Evolutionary conservation across 2,113 vertebrate genomes (phyloP), one percentile per base, ranked within the genome.

Genomic region (Pygoscelis adeliae): DNA sequence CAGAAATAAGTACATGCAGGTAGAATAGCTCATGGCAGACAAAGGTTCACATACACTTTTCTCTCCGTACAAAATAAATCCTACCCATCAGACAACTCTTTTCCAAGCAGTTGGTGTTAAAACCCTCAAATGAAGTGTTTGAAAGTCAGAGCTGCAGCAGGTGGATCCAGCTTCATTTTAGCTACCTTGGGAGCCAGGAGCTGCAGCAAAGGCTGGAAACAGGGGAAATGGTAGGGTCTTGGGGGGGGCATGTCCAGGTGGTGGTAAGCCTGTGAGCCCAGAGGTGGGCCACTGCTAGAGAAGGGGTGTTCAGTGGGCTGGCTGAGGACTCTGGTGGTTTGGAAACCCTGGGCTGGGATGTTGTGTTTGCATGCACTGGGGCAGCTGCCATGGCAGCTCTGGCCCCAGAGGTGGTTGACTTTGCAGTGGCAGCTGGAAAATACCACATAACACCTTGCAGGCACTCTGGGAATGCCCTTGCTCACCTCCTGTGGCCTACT

Each of bases 71-170:
- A 44, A 88, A 94, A 89, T 15, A 73, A 92, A 63, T 62, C 53
- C 46, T 62, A 46, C 18, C 15, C 49, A 42, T 42, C 2, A 2
- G 42, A 72, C 0, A 0, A 29, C 6, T 40, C 30, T 53, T 74
- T 82, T 34, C 70, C 34, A 70, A 69, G 47, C 27, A 78, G n/a
- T 34, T 63, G 78, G 10, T 67, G 26, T 62, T 44, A 67, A 38
- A 90, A 9, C 18, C 15, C 52, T 73, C 13, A 44, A 7, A 40
- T 30, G 9, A 46, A 50, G 11, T 36, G n/a, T 49, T 72, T 52
- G 10, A 40, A 80, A 91, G 46, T 61, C 56, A 76, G 42, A 89
- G 55, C 23, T 74, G 42, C 52, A 79, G 46, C 0, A 1, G 81
- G 29, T 21, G 32, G 15, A 46, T 61, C 42, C 76, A 52, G 17